Base-by-base conservation (phyloP, 1,140 invertebrate species). In the Popillia japonica region DNA sequence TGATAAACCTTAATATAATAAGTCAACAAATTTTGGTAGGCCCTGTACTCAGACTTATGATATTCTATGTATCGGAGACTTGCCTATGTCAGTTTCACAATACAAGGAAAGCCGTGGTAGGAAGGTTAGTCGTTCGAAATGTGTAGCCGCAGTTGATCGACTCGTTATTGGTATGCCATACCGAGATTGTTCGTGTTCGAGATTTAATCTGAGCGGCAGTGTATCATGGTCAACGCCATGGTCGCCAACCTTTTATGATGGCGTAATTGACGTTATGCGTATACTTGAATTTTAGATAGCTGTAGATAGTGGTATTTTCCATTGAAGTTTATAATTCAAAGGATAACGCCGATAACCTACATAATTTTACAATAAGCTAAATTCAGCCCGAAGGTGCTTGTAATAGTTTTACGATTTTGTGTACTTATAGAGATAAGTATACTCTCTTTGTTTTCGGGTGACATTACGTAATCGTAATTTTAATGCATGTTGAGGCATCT, bases 61-160 rank as follows among this genome's bases (percentile, higher is more conserved):
- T 34, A 34, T 34, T 34, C 4, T 34, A 34, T 34, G 27, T 34
- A 34, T 34, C 44, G 44, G 10, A 17, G 10, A 17, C n/a, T 48
- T 48, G 44, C n/a, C 8, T 48, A 7, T 48, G 44, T 48, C 64
- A 23, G 42, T 78, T 78, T 78, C 83, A 81, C 80, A 83, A 68
- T 68, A 82, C 81, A 83, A 83, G 83, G 81, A 83, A 68, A 83
- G 82, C 80, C 76, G 76, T 80, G 82, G 80, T 80, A 83, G 22
- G 81, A 83, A 83, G 83, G 83, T 82, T 83, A 83, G 77, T 81
- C 74, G 83, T 78, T 34, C 40, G 61, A 14, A 68, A 68, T 14
- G 61, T 68, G 73, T 72, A 55, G 23, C 27, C 41, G 61, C 34
- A 48, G 27, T 17, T n/a, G 72, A 42, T 34, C 27, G 10, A 11